Percentiles rank a stretch among this genome's conserved stretches.
Conservation (phyloP, 2,797 vertebrate species). For the Diplodus puntazzo region DNA sequence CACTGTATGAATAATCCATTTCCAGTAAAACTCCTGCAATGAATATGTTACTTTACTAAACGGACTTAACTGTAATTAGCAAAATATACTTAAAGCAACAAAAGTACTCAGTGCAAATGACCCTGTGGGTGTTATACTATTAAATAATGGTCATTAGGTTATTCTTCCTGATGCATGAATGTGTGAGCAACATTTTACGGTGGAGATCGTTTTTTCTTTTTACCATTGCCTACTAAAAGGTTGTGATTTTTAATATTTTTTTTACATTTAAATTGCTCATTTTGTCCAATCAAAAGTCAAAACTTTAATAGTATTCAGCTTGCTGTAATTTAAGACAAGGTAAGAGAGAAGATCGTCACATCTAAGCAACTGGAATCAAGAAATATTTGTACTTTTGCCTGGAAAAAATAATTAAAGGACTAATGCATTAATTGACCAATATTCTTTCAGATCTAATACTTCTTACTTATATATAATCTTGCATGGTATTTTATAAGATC, state of each 20-base stretch:
- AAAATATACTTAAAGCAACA: neutral
- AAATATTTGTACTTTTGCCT: neutral
- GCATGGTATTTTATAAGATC: neutral
- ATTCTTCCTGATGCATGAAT: neutral
- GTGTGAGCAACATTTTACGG: neutral
- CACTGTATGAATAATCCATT: neutral
- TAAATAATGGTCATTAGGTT: neutral
- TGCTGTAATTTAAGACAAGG: neutral
- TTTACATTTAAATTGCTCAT: neutral
- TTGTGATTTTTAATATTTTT: neutral
- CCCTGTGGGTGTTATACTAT: neutral
- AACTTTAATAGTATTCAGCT: neutral
- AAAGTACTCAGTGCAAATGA: neutral
- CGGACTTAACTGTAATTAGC: neutral
- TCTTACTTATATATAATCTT: neutral
- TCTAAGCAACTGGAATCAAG: neutral
- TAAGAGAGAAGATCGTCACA: neutral
- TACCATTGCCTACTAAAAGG: neutral
- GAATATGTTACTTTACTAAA: neutral
- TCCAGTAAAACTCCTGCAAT: neutral
- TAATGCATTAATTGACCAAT: neutral
- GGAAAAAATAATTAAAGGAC: neutral
- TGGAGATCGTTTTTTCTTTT: neutral
- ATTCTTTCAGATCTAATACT: neutral
- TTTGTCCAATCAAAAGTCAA: neutral